Evolutionary conservation across 2,113 vertebrate genomes (phyloP), one percentile per base, ranked within the genome.

Genomic region (Gorsachius goisagi): DNA sequence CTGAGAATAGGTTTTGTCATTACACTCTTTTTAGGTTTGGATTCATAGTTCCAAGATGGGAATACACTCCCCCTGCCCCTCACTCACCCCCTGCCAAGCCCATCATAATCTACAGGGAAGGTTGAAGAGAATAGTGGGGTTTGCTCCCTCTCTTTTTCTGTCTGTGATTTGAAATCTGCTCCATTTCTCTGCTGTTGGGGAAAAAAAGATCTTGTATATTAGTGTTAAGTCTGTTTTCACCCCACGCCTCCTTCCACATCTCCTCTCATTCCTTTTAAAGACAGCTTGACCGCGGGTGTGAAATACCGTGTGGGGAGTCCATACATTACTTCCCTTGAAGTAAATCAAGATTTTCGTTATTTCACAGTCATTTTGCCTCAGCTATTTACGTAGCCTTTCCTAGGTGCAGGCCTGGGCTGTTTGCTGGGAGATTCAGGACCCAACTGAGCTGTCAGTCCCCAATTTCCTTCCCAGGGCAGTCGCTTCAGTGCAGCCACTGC

Each of bases 271-370:
- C 50, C n/a, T 77, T 95, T 95, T 63, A 79, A 90, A 73, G 72
- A 94, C 35, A 88, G 41, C 45, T 90, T 85, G 72, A 69, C 68
- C 94, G 85, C 5, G 6, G 41, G 28, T 77, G 50, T 93, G 82
- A 97, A 96, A 93, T 94, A 88, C 20, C 71, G 23, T 16, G 69
- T 71, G 49, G 24, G 28, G 52, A 75, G 52, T 62, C 71, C 39
- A 74, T 87, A 67, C 14, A 32, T 94, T 90, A 84, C 45, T 85
- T 93, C 35, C 24, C 21, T 68, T 56, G 49, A 74, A 91, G 67
- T 90, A 93, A 95, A 96, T 93, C 30, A 93, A 62, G 79, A 64
- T 71, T 88, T 91, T 55, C 1, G 26, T 84, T 85, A 63, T 92
- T 96, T 88, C 3, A 6, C 55, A 89, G 74, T 72, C 28, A 55